Evolutionary conservation across 2,113 vertebrate species (phyloP), one percentile per base, ranked within the genome.

Genomic region (Tor tambroides): DNA sequence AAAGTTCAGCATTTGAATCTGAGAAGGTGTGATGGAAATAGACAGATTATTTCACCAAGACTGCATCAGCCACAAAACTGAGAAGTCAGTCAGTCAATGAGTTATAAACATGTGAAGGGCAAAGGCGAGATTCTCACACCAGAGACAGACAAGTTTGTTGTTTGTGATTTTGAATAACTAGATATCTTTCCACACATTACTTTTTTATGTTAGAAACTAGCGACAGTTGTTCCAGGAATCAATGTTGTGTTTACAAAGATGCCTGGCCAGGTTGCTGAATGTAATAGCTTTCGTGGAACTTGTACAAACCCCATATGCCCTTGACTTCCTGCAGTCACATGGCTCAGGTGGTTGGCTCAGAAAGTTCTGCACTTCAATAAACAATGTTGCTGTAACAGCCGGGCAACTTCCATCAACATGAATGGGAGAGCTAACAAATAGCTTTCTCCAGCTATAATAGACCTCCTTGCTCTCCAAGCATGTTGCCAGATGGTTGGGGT

Each of bases 41-140:
- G 59, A 67, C 80, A 49, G n/a, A 43, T 49, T 82, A 28, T 67
- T 82, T 82, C n/a, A 38, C 28, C 78, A 46, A 81, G n/a, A 5
- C 15, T 10, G 80, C 80, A 28, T 41, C 35, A 81, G 28, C 77
- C 43, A 30, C 26, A 51, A 26, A 76, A 12, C 21, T n/a, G 38
- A 43, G 30, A 59, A 79, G 26, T 82, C 35, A 67, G 35, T 67
- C 59, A 67, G 19, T 23, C 5, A 17, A 23, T 59, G 78, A 38
- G 78, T 35, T 35, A 38, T 38, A 32, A 61, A 56, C 54, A 12
- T 35, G 28, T 5, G 2, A 19, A 61, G 49, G 19, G 54, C 30
- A 61, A 38, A 80, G 54, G 30, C 3, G 19, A 80, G 78, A 80
- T 80, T 80, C 51, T 21, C 75, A 77, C 26, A 0, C n/a, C 49